Base-by-base conservation (phyloP, 2,113 vertebrate species). In the Myiagra hebetior region DNA sequence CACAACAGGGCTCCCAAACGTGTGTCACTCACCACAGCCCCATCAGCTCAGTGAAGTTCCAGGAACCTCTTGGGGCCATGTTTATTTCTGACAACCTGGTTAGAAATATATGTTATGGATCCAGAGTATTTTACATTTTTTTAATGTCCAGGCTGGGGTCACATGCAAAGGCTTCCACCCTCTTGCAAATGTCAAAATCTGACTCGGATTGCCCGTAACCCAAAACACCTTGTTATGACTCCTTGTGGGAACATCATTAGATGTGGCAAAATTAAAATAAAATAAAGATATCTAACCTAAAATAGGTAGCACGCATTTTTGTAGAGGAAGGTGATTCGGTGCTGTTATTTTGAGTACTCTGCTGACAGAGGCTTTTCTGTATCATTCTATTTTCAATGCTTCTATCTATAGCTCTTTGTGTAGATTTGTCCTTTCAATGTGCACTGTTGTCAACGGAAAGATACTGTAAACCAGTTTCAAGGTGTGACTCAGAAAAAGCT, bases 291-390 rank as follows among this genome's bases (percentile, higher is more conserved):
- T 83, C 67, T 90, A 39, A 80, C 59, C 74, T 80, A 91, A 96
- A 91, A 89, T 63, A 95, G 52, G n/a, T 37, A 89, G 27, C 37
- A 85, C 9, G 4, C 69, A 75, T 87, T 93, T 95, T 87, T 95
- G 10, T 49, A 91, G 56, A 69, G 77, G 74, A 97, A 96, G 95
- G 97, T 94, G 90, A 89, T 94, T 95, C 0, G 0, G 44, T 35
- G 55, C 67, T 75, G 75, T 79, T 94, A 93, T 93, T 96, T 95
- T 94, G 80, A 94, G 90, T 55, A 94, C 89, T 96, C 31, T 96
- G 97, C 97, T 97, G 97, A 98, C 95, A 93, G 74, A 85, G 42
- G 39, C 65, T 95, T 97, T 96, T 97, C 95, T 97, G 89, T 69
- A 89, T 96, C 77, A 68, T 90, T 95, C 92, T 96, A 96, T 95